Conservation (phyloP, 2,888 invertebrate species). For the Dascillus cervinus region DNA sequence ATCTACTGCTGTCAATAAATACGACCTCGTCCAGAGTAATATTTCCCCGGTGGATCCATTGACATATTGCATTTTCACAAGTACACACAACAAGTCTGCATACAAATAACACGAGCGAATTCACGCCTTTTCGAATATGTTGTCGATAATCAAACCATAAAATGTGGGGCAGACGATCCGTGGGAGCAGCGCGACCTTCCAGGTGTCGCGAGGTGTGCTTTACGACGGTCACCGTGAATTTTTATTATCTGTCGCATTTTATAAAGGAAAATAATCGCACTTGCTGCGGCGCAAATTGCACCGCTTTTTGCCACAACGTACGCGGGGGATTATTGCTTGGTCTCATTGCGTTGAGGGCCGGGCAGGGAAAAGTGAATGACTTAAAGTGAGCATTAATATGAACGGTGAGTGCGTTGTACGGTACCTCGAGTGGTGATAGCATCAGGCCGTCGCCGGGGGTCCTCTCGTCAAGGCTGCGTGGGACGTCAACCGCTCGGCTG, state of each 20-base stretch:
- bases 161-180: constrained; percentile 34
- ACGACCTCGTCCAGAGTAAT: constrained; percentile 38
- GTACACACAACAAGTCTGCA: constrained; percentile 27
- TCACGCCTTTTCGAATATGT: constrained; percentile 24
- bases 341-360: no score
- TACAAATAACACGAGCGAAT: constrained; percentile 28
- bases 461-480: constrained; percentile 15
- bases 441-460: constrained; percentile 22
- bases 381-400: constrained; percentile 22
- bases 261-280: no score
- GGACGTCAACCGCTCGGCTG: constrained; percentile 13
- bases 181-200: constrained; percentile 34
- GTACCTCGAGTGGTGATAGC: constrained; percentile 20
- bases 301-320: constrained; percentile 36
- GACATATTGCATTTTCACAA: constrained; percentile 40
- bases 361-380: constrained; percentile 9
- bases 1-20: constrained; percentile 44
- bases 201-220: constrained; percentile 32
- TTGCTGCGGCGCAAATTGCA: no score
- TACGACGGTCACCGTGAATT: constrained; percentile 32
- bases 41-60: constrained; percentile 39
- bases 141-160: constrained; percentile 26
- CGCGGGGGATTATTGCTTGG: no score
- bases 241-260: no score
- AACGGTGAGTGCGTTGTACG: constrained; percentile 20